These are phyloP conservation scores for Pyralis farinalis DNA, from an alignment of 2,888 invertebrate species.

Conservation along the genomic window DNA sequence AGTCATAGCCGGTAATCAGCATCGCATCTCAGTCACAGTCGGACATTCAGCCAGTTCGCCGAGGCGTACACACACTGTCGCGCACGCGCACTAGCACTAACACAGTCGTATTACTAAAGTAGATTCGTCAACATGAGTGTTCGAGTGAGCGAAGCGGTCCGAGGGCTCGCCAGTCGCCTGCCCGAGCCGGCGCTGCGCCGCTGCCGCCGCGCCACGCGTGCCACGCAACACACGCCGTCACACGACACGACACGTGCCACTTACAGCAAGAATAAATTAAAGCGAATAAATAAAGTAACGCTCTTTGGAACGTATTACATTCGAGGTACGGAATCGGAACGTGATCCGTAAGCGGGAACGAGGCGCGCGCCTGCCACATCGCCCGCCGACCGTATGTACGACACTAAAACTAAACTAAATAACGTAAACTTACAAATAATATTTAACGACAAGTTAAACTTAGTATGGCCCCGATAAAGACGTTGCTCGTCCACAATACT, in stretches of 20 bases:
- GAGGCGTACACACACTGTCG: slow-evolving; percentile 6
- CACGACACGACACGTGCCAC: slow-evolving; percentile 34
- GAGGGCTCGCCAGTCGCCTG: slow-evolving; percentile 43
- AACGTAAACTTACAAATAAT: slow-evolving; percentile 23
- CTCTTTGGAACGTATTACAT: slow-evolving; percentile 72
- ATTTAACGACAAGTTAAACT: slow-evolving; percentile 31
- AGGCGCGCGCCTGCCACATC: slow-evolving; percentile 14
- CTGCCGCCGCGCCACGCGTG: slow-evolving; percentile 26
- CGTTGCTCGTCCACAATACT: slow-evolving; percentile 1
- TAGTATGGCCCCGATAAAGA: slow-evolving; percentile 31
- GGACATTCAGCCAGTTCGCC: slow-evolving; percentile 5
- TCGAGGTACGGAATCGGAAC: slow-evolving; percentile 47
- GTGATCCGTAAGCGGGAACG: slow-evolving; percentile 26
- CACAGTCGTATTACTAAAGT: slow-evolving; percentile 42
- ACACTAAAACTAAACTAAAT: slow-evolving; percentile 20
- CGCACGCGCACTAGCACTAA: slow-evolving; percentile 51
- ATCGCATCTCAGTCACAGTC: neutral
- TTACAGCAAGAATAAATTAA: slow-evolving; percentile 49
- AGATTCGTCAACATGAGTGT: slow-evolving; percentile 32
- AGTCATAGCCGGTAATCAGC: slow-evolving; percentile 40
- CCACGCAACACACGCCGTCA: slow-evolving; percentile 32
- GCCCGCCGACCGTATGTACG: slow-evolving; percentile 18
- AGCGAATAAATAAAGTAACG: slow-evolving; percentile 63
- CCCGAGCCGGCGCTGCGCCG: slow-evolving; percentile 34
- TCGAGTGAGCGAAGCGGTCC: slow-evolving; percentile 37